Evolutionary conservation across 2,888 invertebrate species (phyloP), one percentile per base, ranked within the genome.

Genomic region (Thymelicus sylvestris): DNA sequence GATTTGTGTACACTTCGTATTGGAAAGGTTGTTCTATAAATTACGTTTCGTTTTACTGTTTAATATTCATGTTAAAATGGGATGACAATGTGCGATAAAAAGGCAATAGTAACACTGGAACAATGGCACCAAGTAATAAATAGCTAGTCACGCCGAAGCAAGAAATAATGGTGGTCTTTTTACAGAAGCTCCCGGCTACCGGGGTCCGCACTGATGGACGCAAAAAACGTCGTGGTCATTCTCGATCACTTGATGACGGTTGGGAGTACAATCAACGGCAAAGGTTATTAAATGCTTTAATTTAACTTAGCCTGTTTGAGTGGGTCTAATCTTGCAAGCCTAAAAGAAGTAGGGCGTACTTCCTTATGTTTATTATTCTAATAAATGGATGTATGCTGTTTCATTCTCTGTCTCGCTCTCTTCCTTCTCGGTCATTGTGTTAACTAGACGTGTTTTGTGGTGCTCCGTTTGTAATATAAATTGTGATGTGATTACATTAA

Each of bases 201-300:
- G 89, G 82, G 78, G 81, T 81, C 83, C 84, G 85, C 84, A 78
- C 75, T 83, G 84, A 81, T 81, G 77, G 76, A 74, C 72, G 83
- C 85, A 90, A 90, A 91, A 91, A 90, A 88, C 77, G 74, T 74
- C 74, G 73, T 79, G 77, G 80, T 87, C 84, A 85, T 84, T 83
- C 81, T 79, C 78, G 75, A 76, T 82, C 81, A 83, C 81, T 79
- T 78, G 75, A 76, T 82, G 81, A 83, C 80, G 80, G 78, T 78
- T 75, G 74, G 76, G 41, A 31, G 83, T 84, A 83, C 80, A 81
- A 38, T 79, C 77, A 66, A 50, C 31, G 52, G 75, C 75, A 77
- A 50, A 59, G 64, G 38, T 13, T 39, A 19, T 24, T 44, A 47
- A 47, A 47, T 3, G 19, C 60, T 15, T 59, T 31, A 7, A 31